Base-by-base conservation (phyloP, 53 echinoderm and acorn worm species). In the Crossaster papposus region DNA sequence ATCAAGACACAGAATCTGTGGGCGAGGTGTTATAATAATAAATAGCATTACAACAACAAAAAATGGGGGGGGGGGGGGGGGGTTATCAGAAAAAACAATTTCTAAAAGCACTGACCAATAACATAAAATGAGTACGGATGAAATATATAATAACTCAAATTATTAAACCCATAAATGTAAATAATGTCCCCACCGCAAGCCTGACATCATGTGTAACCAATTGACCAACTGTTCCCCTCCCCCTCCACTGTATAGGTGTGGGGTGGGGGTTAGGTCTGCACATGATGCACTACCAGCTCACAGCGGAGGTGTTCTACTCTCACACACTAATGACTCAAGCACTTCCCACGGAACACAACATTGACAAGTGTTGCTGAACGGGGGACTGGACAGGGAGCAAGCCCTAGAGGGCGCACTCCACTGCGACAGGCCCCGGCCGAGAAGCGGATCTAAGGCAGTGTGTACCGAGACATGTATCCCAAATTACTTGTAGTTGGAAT, bases 251-350 rank as follows among this genome's bases (percentile, higher is more conserved):
- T 50, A 80, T 64, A 54, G 68, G 81, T 70, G 23, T n/a, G 72
- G 9, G 31, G 65, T 10, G 36, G 72, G 77, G 32, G 70, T 18
- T 74, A 34, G 75, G 75, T 74, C 17, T 36, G 51, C 89, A 89
- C 80, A 89, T 54, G 35, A 54, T 30, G 71, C 81, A 72, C 89
- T 77, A 32, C 77, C 76, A 20, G 86, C 91, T 86, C 71, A 91
- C 79, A 79, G 53, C 65, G 95, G 97, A 95, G 95, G 97, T 93
- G 92, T 94, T 94, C 94, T 91, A 89, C 77, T 97, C 36, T 97
- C 75, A 95, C 97, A 97, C 95, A 93, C 97, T 82, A 93, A 97
- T 97, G 97, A 97, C 97, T 97, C 97, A 97, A 91, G 97, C 95
- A 97, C 97, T 95, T 90, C 97, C 78, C 90, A 97, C 79, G 91